Base-by-base conservation (phyloP, 2,797 vertebrate genomes). In the Alosa sapidissima region DNA sequence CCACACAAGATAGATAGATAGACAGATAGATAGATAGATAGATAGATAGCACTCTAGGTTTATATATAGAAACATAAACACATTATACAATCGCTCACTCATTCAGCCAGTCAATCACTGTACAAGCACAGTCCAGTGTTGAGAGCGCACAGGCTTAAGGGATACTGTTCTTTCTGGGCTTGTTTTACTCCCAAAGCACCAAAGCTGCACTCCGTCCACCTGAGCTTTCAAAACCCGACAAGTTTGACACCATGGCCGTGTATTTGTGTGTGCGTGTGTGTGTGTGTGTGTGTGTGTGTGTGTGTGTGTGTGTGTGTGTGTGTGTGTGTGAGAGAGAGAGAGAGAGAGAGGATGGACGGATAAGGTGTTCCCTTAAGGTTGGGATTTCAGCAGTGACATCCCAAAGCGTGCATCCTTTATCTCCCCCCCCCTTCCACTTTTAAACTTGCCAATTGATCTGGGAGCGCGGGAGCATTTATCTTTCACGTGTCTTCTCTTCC, bases 381-480 rank as follows among this genome's bases (percentile, higher is more conserved):
- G 68, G 68, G 36, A 75, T 75, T 75, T 41, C 33, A 41, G 33
- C 68, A 45, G 33, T 75, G 68, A 75, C 68, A 75, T 41, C 68
- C 68, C 68, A 33, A 75, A 75, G 33, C 13, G 68, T 41, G 68
- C 33, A 75, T 75, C 68, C 68, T 36, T 75, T 75, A 75, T 75
- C 68, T 41, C 4, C 6, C 6, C 65, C 13, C 58, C 4, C n/a
- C 65, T 3, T 41, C 36, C 68, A 75, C 68, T 75, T 75, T 75
- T 75, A 75, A 75, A 75, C 68, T 75, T 75, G 68, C 11, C 33
- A 14, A 75, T 75, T 75, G 68, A 75, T 75, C 68, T 10, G 68
- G 36, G 68, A 75, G 68, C 68, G 14, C 24, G 36, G 33, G 68
- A 75, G 36, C 68, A 75, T 96, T 96, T 95, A 95, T 96, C 95